Base-by-base conservation (phyloP, 2,888 invertebrate genomes). In the Sepiola atlantica region DNA sequence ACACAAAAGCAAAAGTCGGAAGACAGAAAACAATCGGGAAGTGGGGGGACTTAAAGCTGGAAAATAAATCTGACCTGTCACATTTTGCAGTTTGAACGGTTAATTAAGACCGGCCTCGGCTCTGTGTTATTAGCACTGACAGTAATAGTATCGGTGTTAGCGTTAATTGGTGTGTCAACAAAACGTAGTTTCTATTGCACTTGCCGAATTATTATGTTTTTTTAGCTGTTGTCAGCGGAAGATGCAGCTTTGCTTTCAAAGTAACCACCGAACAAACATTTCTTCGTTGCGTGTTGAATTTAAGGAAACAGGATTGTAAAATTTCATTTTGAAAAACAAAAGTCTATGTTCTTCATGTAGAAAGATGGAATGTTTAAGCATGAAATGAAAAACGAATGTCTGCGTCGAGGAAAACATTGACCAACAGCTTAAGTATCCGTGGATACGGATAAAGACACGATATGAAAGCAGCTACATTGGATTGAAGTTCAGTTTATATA, bases 71-170 rank as follows among this genome's bases (percentile, higher is more conserved):
- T 77, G 4, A n/a, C n/a, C 77, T 77, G 77, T 77, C 77, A 77
- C 77, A 77, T 77, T 77, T n/a, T 77, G 14, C 12, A n/a, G 16
- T 77, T 16, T 77, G 32, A 77, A 77, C 77, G n/a, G 77, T 14
- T 77, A 77, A 77, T 77, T 77, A 77, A 77, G 77, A 14, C 77
- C 18, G 77, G 77, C 32, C n/a, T 77, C 14, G 2, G 2, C n/a
- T n/a, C 77, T 77, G n/a, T 77, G 77, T 77, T 77, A 77, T 77
- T 77, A 77, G n/a, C 77, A 77, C 12, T n/a, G 77, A 77, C 77
- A 77, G 77, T 32, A n/a, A 77, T 77, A 77, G n/a, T n/a, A 16
- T 32, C 77, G 77, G 77, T 77, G 77, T n/a, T n/a, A n/a, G 77
- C 77, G 77, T 77, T 32, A 45, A 45, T 45, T 77, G n/a, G n/a